phyloP scores from a whole-genome alignment of 1,140 invertebrate species.

The Drosophila virilis region DNA sequence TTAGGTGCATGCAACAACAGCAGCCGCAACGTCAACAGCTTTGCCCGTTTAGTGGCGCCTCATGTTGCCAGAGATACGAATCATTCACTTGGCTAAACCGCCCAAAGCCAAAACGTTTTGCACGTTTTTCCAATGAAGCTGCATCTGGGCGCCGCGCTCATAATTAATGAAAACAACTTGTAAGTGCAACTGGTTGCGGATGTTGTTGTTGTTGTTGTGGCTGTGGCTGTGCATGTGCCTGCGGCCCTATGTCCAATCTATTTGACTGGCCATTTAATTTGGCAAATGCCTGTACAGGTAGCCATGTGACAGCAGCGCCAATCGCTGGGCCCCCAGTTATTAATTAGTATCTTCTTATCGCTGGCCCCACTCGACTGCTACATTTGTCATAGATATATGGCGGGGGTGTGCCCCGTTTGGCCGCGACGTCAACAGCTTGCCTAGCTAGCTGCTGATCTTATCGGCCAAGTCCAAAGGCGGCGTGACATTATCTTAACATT shows the following conservation, averaged over 20 bases:
- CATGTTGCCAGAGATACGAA: slow-evolving; percentile 62
- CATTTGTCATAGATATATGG: slow-evolving; percentile 79
- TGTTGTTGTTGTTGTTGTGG: slow-evolving; percentile 21
- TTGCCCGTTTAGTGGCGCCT: slow-evolving; percentile 58
- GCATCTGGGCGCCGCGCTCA: slow-evolving; percentile 54
- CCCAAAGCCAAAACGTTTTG: slow-evolving; percentile 67
- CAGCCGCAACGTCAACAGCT: slow-evolving; percentile 26
- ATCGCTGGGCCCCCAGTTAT: slow-evolving; percentile 54
- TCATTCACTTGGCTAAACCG: slow-evolving; percentile 74
- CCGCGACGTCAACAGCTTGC: slow-evolving; percentile 29
- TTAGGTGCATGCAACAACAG: slow-evolving; percentile 66
- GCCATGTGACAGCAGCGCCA: slow-evolving; percentile 63
- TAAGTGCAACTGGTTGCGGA: slow-evolving; percentile 40
- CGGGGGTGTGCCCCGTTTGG: slow-evolving; percentile 52
- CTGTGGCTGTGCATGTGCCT: slow-evolving; percentile 20
- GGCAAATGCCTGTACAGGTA: slow-evolving; percentile 42
- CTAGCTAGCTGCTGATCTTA: slow-evolving; percentile 53
- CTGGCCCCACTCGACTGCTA: slow-evolving; percentile 57
- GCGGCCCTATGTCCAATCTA: slow-evolving; percentile 26
- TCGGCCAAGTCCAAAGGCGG: slow-evolving; percentile 51
- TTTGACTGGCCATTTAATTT: slow-evolving; percentile 56
- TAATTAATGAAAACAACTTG: slow-evolving; percentile 75
- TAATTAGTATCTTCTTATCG: slow-evolving; percentile 81
- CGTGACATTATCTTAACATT: slow-evolving; percentile 71
- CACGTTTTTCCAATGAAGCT: slow-evolving; percentile 81